These are phyloP conservation scores for Piliocolobus tephrosceles DNA, from an alignment of 2,113 vertebrate species.

Conservation along the genomic window DNA sequence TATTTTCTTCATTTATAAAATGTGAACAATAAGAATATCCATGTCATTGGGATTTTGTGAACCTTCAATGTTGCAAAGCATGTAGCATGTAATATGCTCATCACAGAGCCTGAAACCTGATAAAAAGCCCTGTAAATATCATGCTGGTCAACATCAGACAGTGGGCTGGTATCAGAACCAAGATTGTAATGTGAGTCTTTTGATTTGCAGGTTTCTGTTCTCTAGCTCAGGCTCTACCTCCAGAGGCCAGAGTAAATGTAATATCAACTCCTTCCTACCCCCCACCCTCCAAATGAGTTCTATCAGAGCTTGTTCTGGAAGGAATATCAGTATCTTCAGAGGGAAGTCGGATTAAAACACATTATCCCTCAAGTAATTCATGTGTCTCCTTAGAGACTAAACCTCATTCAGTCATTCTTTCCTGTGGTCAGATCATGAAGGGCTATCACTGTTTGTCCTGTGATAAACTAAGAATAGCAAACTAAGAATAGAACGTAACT, in stretches of 20 bases:
- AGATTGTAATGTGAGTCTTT: not conserved
- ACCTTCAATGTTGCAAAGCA: not conserved
- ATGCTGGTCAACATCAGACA: not conserved
- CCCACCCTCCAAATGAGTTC: not conserved
- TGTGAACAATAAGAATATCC: not conserved
- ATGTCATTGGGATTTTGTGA: not conserved
- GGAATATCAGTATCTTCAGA: slow-evolving; percentile 3
- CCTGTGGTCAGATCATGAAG: not conserved
- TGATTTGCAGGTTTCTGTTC: not conserved
- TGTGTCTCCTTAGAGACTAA: not conserved
- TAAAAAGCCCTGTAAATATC: slow-evolving; percentile 1
- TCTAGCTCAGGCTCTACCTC: not conserved
- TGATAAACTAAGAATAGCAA: not conserved
- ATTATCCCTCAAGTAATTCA: not conserved
- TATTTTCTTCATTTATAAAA: slow-evolving; percentile 26
- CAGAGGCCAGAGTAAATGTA: not conserved
- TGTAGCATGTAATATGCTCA: not conserved
- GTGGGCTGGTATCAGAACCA: not conserved
- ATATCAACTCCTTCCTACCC: not conserved
- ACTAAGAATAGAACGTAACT: not conserved
- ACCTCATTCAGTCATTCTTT: not conserved
- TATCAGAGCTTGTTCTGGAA: not conserved
- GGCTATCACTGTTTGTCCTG: not conserved
- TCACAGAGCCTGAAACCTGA: slow-evolving; percentile 6
- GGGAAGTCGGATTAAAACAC: not conserved